Evolutionary conservation across 2,113 vertebrate species (phyloP), one percentile per base, ranked within the genome.

Genomic region (Atlantisia rogersi): DNA sequence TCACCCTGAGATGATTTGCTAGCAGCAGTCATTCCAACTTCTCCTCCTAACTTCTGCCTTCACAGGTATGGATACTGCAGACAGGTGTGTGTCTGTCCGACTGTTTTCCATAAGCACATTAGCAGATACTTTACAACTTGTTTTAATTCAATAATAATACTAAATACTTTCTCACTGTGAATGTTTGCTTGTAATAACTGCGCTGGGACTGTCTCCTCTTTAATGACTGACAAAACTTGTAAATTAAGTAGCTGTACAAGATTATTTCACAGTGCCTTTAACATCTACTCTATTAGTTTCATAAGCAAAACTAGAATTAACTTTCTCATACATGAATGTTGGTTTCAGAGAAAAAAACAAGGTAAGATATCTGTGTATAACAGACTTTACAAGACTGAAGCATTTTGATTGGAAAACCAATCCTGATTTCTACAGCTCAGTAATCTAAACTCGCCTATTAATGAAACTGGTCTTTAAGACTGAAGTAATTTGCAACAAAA

Each of bases 1-100:
- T 87, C 75, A 81, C 91, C 69, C 79, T 83, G 48, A 96, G 87
- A 88, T 74, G 28, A 56, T 46, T 42, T 90, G 40, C 70, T 81
- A 85, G 46, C 18, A 69, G 40, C 35, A 82, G 63, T 82, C 13
- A 62, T 68, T 83, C 32, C 59, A 94, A 3, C 13, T 69, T 56
- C 32, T 92, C 25, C 59, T 82, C 83, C 93, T 96, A 82, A 79
- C 44, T 48, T 31, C 35, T 55, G 19, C 28, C 18, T 86, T 56
- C 73, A 42, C 80, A 58, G 5, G 28, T 48, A 13, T 10, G 42
- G 17, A 18, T 26, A 52, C 1, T 17, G 9, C 31, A n/a, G 56
- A 35, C 35, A 35, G 35, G 35, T 35, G 35, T 35, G 15, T 35
- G 17, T 31, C 42, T 18, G 6, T 28, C 18, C 0, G 0, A 64